These are phyloP conservation scores for Watersipora subatra DNA, from an alignment of 1,140 invertebrate genomes.

Conservation along the genomic window DNA sequence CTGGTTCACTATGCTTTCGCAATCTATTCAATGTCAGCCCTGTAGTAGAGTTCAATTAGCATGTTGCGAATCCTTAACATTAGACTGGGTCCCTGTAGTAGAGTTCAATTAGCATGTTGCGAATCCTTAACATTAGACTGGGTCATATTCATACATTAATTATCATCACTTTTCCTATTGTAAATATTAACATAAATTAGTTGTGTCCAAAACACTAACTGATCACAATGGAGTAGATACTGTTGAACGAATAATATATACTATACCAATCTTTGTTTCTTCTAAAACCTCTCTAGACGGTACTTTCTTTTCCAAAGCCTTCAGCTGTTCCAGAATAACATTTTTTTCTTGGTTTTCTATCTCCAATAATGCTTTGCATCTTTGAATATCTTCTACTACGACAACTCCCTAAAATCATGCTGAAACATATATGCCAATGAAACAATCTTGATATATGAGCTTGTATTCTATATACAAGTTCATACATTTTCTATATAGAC, in stretches of 20 bases:
- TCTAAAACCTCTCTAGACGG: not conserved
- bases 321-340: not conserved
- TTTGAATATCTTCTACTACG: not conserved
- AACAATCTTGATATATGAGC: not conserved
- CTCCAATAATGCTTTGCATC: not conserved
- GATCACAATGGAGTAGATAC: too few relatives aligned
- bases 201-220: too few relatives aligned
- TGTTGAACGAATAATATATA: too few relatives aligned
- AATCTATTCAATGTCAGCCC: not conserved
- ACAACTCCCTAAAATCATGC: not conserved
- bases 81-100: too few relatives aligned
- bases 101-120: too few relatives aligned
- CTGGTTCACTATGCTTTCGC: not conserved
- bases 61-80: too few relatives aligned
- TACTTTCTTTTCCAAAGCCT: not conserved
- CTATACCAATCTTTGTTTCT: not conserved
- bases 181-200: too few relatives aligned
- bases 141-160: too few relatives aligned
- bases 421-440: not conserved
- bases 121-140: too few relatives aligned
- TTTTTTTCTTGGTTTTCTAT: not conserved
- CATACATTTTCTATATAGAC: not conserved
- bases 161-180: too few relatives aligned
- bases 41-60: too few relatives aligned
- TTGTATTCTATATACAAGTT: not conserved